Percentiles rank a stretch among this genome's conserved stretches.
Evolutionary conservation across 2,888 invertebrate species (phyloP).

Genomic region (Hymenopus coronatus): DNA sequence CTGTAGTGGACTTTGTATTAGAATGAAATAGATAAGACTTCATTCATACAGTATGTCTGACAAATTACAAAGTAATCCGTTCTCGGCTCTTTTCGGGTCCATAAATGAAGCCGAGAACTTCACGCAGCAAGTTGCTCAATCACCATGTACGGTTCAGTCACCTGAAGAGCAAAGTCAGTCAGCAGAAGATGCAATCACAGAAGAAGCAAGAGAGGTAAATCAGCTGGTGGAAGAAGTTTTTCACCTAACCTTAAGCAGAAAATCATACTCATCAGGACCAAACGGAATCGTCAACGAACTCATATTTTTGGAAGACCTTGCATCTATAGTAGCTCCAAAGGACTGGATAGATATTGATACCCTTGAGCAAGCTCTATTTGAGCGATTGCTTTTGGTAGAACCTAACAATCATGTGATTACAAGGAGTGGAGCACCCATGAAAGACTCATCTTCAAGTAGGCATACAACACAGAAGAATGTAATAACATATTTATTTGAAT

Average conservation of each 20-base stretch:
- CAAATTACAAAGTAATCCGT: constrained; percentile 48
- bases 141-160: constrained; percentile 13
- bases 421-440: constrained; percentile 14
- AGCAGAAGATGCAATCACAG: constrained; percentile 4
- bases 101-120: constrained; percentile 41
- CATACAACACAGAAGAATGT: constrained; percentile 60
- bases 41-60: neutral
- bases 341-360: constrained; percentile 60
- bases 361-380: constrained; percentile 75
- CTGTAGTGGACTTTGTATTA: neutral
- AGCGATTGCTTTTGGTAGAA: constrained; percentile 59
- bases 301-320: constrained; percentile 65
- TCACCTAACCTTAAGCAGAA: constrained; percentile 63
- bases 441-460: constrained; percentile 43
- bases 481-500: constrained; percentile 68
- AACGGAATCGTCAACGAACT: constrained; percentile 49
- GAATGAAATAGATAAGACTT: neutral
- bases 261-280: constrained; percentile 39
- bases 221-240: constrained; percentile 68
- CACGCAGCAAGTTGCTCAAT: constrained; percentile 36
- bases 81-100: constrained; percentile 46
- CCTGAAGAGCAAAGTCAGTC: constrained; percentile 3
- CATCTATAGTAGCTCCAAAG: constrained; percentile 51
- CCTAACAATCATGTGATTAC: constrained; percentile 32
- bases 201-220: constrained; percentile 46